phyloP scores from a whole-genome alignment of 1,140 invertebrate species.

The Epicauta chinensis region DNA sequence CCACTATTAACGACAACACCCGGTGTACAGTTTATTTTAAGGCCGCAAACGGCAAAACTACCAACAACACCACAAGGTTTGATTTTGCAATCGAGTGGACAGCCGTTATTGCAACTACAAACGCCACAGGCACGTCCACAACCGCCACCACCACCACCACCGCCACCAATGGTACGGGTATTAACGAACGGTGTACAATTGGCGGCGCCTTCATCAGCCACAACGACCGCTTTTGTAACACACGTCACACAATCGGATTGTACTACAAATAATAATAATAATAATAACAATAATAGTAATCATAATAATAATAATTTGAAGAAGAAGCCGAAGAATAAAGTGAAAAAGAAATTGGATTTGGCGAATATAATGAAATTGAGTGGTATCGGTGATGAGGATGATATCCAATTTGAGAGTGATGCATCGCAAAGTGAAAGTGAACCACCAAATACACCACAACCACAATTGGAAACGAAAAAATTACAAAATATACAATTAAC shows the following conservation, averaged over 20 bases:
- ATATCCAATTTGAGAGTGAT: constrained; percentile 42
- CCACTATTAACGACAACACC: constrained; percentile 41
- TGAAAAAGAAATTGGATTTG: constrained; percentile 48
- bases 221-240: constrained; percentile 37
- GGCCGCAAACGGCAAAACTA: constrained; percentile 45
- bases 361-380: constrained; percentile 53
- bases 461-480: constrained; percentile 26
- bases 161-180: constrained; percentile 44
- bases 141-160: no score
- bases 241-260: constrained; percentile 24
- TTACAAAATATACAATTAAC: constrained; percentile 37
- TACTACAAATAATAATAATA: neutral
- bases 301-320: constrained; percentile 18
- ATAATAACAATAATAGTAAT: neutral
- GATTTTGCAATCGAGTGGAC: constrained; percentile 38
- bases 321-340: constrained; percentile 41
- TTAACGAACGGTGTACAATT: constrained; percentile 46
- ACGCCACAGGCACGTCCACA: constrained; percentile 39
- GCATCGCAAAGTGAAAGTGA: constrained; percentile 39
- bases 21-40: constrained; percentile 48
- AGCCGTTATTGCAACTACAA: constrained; percentile 35
- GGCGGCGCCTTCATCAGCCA: constrained; percentile 35
- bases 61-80: constrained; percentile 38
- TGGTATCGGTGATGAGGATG: constrained; percentile 42
- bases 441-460: constrained; percentile 30